These are phyloP conservation scores for Isichthys henryi DNA, from an alignment of 2,113 vertebrate species.

Conservation along the genomic window DNA sequence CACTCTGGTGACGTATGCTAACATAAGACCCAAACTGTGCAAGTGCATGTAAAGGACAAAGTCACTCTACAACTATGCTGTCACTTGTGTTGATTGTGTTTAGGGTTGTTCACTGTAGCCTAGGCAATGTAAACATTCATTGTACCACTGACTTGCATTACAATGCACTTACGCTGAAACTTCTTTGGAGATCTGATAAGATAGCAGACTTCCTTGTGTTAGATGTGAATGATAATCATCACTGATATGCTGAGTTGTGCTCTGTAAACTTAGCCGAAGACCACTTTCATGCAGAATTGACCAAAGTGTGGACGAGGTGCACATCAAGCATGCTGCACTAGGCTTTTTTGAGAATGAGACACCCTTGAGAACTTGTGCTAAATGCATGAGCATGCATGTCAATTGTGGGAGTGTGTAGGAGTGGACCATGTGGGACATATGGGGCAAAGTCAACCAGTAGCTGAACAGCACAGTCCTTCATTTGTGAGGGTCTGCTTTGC, in stretches of 20 bases:
- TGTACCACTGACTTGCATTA: neutral
- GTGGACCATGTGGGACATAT: neutral
- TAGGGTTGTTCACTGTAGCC: neutral
- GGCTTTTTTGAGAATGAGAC: neutral
- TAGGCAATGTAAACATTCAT: neutral
- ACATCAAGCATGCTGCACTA: neutral
- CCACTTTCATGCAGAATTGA: neutral
- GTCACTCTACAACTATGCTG: neutral
- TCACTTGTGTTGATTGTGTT: neutral
- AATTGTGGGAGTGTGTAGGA: neutral
- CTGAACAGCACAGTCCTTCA: neutral
- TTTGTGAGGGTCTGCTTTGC: neutral
- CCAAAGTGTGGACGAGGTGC: neutral
- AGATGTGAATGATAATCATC: neutral
- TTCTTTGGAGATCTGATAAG: neutral
- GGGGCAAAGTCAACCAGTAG: neutral
- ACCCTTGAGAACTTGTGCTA: neutral
- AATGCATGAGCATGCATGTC: neutral
- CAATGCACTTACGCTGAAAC: neutral
- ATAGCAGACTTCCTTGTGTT: neutral
- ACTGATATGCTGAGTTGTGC: neutral
- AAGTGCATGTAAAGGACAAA: neutral
- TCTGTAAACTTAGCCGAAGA: neutral
- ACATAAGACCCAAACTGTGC: neutral
- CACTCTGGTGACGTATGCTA: neutral